Base-by-base conservation (phyloP, 2,113 vertebrate species). In the Ctenomys sociabilis region DNA sequence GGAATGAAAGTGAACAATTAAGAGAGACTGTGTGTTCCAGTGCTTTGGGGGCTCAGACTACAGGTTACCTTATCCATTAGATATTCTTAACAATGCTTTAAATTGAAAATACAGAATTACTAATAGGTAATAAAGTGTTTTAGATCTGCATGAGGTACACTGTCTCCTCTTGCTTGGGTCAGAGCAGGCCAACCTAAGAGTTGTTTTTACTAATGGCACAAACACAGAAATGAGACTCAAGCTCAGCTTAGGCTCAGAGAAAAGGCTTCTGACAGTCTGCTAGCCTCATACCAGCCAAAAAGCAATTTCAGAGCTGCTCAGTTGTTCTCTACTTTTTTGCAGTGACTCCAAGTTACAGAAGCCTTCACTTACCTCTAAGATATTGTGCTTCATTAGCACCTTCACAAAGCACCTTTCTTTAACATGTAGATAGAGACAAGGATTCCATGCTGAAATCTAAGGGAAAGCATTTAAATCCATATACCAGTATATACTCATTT, bases 371-470 rank as follows among this genome's bases (percentile, higher is more conserved):
- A 81, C 93, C 88, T 81, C 52, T 90, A 70, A 90, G 7, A 87
- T 82, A 94, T 59, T 49, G 40, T 73, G 26, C 80, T 68, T 95
- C 0, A 17, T 28, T 61, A 86, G 10, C 32, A 72, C 13, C 8
- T 88, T 97, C 78, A 96, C 59, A 91, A 93, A 97, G 63, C 52
- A 72, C 73, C 14, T 88, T 35, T 87, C 45, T 95, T 68, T 91
- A 94, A 75, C 66, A 86, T 45, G 35, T 13, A 94, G 83, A 92
- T 22, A 73, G 24, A 90, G 96, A 94, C 94, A 95, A 97, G 32
- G 43, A 97, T 78, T 96, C 11, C 81, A 57, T 49, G 75, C 30
- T 93, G 54, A 96, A 93, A 96, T 96, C 90, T 96, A 97, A 97
- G 49, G 87, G 43, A 97, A 95, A 52, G 3, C 16, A n/a, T 84